Evolutionary conservation across 2,113 vertebrate genomes (phyloP).

Genomic region (Orientallactaga bullata): DNA sequence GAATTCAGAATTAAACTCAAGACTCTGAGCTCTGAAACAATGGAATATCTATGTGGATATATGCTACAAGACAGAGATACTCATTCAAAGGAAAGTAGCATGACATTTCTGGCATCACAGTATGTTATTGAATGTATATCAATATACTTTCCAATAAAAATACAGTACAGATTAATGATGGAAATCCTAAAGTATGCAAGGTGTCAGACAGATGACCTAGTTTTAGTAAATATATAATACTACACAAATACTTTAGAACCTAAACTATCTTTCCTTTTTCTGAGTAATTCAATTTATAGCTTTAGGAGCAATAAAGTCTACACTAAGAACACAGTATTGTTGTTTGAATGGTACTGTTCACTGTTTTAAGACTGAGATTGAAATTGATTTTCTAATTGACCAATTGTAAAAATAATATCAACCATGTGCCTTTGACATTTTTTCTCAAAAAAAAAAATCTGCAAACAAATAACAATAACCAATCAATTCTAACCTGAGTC

Average conservation of each 20-base stretch:
- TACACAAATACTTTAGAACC: not conserved
- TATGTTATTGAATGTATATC: not conserved
- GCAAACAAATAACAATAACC: not conserved
- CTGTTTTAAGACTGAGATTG: not conserved
- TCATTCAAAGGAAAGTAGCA: not conserved
- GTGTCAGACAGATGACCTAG: not conserved
- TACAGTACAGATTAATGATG: not conserved
- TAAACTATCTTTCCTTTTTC: not conserved
- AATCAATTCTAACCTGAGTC: not conserved
- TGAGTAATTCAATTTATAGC: constrained; percentile 26
- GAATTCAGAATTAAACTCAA: constrained; percentile 52
- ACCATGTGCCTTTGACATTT: not conserved
- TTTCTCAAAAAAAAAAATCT: not conserved
- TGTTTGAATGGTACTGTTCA: not conserved
- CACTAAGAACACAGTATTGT: not conserved
- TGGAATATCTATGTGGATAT: not conserved
- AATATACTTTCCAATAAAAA: constrained; percentile 34
- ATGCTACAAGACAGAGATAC: not conserved
- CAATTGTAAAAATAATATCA: not conserved
- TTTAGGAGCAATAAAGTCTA: not conserved
- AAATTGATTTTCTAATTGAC: constrained; percentile 23
- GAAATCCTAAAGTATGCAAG: not conserved
- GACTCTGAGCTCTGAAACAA: constrained; percentile 17
- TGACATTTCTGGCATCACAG: constrained; percentile 20
- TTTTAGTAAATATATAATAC: not conserved